Percentiles rank a stretch among this genome's conserved stretches.
Evolutionary conservation across 2,113 vertebrate genomes (phyloP).

Genomic region (Labrus mixtus): DNA sequence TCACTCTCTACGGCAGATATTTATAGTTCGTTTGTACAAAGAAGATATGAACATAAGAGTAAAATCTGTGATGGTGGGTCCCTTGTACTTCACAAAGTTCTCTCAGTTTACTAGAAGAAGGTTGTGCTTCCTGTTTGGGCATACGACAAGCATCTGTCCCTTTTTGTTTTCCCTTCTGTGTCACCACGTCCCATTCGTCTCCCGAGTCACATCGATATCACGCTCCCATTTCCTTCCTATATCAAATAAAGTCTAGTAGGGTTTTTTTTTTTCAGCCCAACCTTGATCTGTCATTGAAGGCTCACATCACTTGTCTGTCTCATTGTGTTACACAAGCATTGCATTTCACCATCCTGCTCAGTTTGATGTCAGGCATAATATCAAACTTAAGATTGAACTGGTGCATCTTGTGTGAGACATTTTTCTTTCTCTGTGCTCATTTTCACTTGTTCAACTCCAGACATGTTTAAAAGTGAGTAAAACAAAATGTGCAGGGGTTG

Average conservation of each 20-base stretch:
- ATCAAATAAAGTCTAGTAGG: slow-evolving; percentile 58
- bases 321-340: slow-evolving; percentile 54
- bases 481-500: not conserved
- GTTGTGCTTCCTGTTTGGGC: slow-evolving; percentile 6
- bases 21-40: too few relatives aligned
- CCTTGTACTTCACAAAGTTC: not conserved
- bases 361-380: slow-evolving; percentile 10
- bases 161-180: slow-evolving; percentile 10
- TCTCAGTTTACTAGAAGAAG: too few relatives aligned
- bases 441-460: not conserved
- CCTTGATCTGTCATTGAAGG: slow-evolving; percentile 56
- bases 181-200: slow-evolving; percentile 14
- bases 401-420: slow-evolving; percentile 14
- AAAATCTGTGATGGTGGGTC: not conserved
- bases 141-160: slow-evolving; percentile 18
- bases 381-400: slow-evolving; percentile 21
- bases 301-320: slow-evolving; percentile 36
- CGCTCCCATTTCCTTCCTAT: slow-evolving; percentile 49
- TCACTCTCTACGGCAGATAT: too few relatives aligned
- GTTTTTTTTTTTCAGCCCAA: slow-evolving; percentile 35
- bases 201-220: slow-evolving; percentile 45
- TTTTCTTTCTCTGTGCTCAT: not conserved
- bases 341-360: slow-evolving; percentile 34
- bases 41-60: not conserved
- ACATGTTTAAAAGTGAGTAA: not conserved